phyloP scores from a whole-genome alignment of 64 coral and sea anemone genomes.

The Orbicella faveolata region DNA sequence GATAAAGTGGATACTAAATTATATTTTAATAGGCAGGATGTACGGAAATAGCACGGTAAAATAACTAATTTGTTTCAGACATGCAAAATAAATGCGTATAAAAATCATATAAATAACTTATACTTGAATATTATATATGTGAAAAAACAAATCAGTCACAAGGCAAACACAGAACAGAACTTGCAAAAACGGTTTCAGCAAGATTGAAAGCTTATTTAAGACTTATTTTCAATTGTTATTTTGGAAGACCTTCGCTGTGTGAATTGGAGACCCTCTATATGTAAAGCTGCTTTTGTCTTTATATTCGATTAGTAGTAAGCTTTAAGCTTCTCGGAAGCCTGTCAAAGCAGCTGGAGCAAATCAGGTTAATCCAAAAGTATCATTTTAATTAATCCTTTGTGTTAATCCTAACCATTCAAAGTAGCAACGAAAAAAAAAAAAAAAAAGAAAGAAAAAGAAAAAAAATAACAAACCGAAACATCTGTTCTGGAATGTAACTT shows the following conservation, averaged over 20 bases:
- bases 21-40: too few species aligned
- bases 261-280: background rate
- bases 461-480: too few species aligned
- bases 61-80: too few species aligned
- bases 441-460: too few species aligned
- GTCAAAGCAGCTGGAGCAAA: background rate
- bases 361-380: background rate
- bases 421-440: too few species aligned
- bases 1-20: background rate
- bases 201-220: background rate
- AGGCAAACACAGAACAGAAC: too few species aligned
- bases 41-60: too few species aligned
- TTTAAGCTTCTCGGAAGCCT: background rate
- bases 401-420: background rate
- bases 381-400: background rate
- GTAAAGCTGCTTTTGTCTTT: background rate
- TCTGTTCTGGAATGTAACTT: too few species aligned
- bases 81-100: too few species aligned
- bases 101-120: too few species aligned
- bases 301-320: background rate
- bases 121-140: too few species aligned
- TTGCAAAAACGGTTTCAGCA: background rate
- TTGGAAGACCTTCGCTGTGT: background rate
- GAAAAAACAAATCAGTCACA: too few species aligned
- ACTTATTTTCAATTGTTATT: background rate